A percentile compares a stretch with the other conserved stretches of the same genome.
phyloP scores from a whole-genome alignment of 2,113 vertebrate species.

The Aptenodytes forsteri region DNA sequence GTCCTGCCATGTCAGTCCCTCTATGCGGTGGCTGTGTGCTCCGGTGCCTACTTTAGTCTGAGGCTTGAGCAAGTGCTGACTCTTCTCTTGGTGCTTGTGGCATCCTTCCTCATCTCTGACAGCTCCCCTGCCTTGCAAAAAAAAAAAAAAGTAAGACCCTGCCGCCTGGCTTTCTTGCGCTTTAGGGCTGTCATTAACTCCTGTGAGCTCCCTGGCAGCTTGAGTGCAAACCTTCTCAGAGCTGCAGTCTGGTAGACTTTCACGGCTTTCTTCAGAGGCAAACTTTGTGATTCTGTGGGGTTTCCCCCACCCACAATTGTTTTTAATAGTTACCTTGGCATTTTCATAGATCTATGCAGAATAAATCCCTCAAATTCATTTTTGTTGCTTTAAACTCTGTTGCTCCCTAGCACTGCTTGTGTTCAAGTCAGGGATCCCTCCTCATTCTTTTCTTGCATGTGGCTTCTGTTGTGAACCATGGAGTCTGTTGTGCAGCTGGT shows the following conservation, averaged over 20 bases:
- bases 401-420: not conserved
- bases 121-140: not conserved
- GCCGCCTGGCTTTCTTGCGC: not conserved
- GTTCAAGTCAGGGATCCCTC: not conserved
- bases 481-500: not conserved
- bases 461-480: not conserved
- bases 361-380: not conserved
- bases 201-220: not conserved
- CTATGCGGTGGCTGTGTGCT: not conserved
- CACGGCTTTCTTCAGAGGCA: not conserved
- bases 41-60: not conserved
- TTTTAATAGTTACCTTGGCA: not conserved
- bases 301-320: not conserved
- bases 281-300: not conserved
- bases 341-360: not conserved
- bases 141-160: not conserved
- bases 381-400: not conserved
- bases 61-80: not conserved
- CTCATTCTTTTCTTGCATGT: not conserved
- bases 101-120: not conserved
- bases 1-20: not conserved
- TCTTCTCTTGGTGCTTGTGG: not conserved
- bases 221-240: not conserved
- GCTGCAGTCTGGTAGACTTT: not conserved
- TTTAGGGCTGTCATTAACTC: not conserved